Conservation (phyloP, 2,888 invertebrate genomes). For the Eustalomyia histrio region DNA sequence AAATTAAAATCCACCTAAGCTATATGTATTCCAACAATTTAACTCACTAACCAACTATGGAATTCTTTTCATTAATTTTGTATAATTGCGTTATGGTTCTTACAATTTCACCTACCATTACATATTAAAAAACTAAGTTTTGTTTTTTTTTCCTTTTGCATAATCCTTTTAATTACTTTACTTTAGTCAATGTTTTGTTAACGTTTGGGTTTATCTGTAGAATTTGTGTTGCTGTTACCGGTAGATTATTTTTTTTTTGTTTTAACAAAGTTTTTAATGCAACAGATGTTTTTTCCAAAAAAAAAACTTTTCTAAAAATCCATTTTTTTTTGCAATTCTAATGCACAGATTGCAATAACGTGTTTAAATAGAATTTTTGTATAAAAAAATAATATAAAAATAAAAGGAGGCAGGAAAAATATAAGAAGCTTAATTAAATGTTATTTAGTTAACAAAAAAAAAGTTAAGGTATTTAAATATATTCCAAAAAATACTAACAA, state of each 20-base stretch:
- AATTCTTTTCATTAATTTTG: too few relatives aligned
- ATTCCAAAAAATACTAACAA: neutral
- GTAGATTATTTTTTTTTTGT: neutral
- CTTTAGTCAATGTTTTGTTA: constrained; percentile 50
- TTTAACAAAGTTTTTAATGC: constrained; percentile 44
- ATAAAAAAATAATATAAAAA: neutral
- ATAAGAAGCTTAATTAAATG: constrained; percentile 33
- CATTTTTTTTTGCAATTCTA: constrained; percentile 19
- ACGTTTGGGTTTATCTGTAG: constrained; percentile 32
- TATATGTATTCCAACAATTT: too few relatives aligned
- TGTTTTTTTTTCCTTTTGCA: neutral
- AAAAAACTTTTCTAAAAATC: constrained; percentile 32
- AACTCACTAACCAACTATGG: too few relatives aligned
- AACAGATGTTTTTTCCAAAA: constrained; percentile 47
- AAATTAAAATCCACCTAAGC: too few relatives aligned
- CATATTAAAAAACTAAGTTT: neutral
- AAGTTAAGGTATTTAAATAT: constrained; percentile 5
- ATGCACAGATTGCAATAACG: constrained; percentile 53
- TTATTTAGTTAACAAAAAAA: constrained; percentile 7
- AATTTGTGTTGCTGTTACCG: neutral
- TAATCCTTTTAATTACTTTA: constrained; percentile 50
- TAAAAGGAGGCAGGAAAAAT: constrained; percentile 15
- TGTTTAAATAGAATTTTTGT: constrained; percentile 3
- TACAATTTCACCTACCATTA: too few relatives aligned
- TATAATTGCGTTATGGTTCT: too few relatives aligned